These are phyloP conservation scores for Chaitophorus viminalis DNA, from an alignment of 2,888 invertebrate species.

Conservation along the genomic window DNA sequence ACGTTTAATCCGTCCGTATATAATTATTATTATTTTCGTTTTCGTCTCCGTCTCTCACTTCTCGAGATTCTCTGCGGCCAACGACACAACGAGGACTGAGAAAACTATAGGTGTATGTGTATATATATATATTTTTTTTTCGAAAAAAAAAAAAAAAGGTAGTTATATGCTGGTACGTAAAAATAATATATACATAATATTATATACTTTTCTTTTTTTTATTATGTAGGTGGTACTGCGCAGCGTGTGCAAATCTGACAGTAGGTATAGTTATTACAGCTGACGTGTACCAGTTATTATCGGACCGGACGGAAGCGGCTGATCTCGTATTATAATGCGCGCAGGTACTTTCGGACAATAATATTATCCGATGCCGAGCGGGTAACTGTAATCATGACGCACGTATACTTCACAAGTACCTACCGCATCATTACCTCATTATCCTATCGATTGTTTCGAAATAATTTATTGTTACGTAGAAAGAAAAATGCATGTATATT, in stretches of 20 bases:
- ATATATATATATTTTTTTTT: no score
- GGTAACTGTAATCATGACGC: no score
- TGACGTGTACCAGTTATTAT: not conserved
- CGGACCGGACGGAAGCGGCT: not conserved
- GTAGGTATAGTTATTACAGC: not conserved
- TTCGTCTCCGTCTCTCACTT: not conserved
- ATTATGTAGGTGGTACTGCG: no score
- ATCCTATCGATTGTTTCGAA: not conserved
- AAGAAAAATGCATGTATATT: not conserved
- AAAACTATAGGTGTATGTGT: no score
- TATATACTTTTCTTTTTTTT: no score
- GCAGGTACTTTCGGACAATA: no score
- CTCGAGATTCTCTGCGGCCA: not conserved
- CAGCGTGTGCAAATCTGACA: not conserved
- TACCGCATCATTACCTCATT: not conserved
- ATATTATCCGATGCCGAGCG: not conserved
- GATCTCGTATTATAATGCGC: not conserved
- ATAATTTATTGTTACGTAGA: not conserved
- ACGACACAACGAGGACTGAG: no score
- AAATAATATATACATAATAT: no score
- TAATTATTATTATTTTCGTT: not conserved
- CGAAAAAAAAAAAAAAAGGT: no score
- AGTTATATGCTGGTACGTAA: no score
- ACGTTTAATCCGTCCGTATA: not conserved
- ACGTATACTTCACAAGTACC: no score